A percentile compares a stretch with the other conserved stretches of the same genome.
Conservation (phyloP, 1,140 invertebrate genomes). For the Cardiocondyla obscurior region DNA sequence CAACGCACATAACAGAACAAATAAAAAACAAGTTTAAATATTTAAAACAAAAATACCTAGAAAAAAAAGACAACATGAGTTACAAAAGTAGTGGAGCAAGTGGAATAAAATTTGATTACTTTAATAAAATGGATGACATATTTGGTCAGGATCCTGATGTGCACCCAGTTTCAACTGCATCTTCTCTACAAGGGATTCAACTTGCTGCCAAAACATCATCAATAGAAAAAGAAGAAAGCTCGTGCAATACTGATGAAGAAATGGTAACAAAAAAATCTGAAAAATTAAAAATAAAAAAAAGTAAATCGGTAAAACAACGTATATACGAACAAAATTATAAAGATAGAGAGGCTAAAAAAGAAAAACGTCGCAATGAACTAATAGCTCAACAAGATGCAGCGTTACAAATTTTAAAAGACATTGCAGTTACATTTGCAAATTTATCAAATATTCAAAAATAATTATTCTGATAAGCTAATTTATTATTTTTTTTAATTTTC, state of each 20-base stretch:
- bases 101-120: neutral
- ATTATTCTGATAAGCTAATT: neutral
- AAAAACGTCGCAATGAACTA: neutral
- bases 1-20: constrained; percentile 12
- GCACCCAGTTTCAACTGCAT: constrained; percentile 9
- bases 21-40: constrained; percentile 30
- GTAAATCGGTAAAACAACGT: neutral
- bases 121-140: constrained; percentile 13
- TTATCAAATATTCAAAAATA: neutral
- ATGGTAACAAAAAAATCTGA: neutral
- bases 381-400: constrained; percentile 14
- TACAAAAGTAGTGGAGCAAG: neutral
- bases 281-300: neutral
- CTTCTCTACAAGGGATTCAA: constrained; percentile 4
- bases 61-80: constrained; percentile 16
- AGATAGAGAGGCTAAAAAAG: neutral
- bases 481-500: too few relatives aligned
- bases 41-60: constrained; percentile 1
- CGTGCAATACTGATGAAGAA: neutral
- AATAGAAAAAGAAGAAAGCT: neutral
- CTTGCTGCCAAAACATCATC: neutral
- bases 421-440: constrained; percentile 21
- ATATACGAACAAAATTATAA: constrained; percentile 1
- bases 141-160: constrained; percentile 15
- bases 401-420: constrained; percentile 20